Evolutionary conservation across 2,797 vertebrate genomes (phyloP).

Genomic region (Discoglossus pictus): DNA sequence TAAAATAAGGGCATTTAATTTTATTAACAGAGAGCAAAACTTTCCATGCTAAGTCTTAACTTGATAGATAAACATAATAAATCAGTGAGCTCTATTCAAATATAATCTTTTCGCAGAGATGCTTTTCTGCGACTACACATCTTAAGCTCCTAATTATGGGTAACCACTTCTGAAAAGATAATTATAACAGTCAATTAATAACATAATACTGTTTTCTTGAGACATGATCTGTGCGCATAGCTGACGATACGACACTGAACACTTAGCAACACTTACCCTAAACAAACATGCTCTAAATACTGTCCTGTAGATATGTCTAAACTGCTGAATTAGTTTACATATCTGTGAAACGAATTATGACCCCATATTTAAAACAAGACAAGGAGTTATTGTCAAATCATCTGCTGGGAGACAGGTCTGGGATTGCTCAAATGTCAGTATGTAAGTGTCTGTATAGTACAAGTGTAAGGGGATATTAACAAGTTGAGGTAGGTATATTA

Average conservation of each 20-base stretch:
- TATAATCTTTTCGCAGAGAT: not conserved
- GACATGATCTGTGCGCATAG: not conserved
- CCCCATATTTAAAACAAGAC: not conserved
- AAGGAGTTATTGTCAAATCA: not conserved
- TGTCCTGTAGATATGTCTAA: not conserved
- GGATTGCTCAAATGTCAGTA: not conserved
- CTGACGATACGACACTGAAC: not conserved
- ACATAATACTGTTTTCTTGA: not conserved
- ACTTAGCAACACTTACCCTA: not conserved
- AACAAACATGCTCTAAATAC: not conserved
- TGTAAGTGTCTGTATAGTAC: not conserved
- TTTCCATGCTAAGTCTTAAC: not conserved
- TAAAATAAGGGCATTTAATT: no score
- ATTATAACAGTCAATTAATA: not conserved
- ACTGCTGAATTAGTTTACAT: not conserved
- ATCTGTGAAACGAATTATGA: not conserved
- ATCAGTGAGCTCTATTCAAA: not conserved
- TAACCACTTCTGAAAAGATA: not conserved
- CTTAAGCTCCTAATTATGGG: not conserved
- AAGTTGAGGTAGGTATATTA: no score
- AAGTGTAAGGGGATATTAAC: not conserved
- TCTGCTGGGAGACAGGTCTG: not conserved
- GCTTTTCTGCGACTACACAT: not conserved
- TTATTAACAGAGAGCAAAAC: no score
- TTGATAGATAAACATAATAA: not conserved